Conservation (phyloP, 2,888 invertebrate species). For the Gari tellinella region DNA sequence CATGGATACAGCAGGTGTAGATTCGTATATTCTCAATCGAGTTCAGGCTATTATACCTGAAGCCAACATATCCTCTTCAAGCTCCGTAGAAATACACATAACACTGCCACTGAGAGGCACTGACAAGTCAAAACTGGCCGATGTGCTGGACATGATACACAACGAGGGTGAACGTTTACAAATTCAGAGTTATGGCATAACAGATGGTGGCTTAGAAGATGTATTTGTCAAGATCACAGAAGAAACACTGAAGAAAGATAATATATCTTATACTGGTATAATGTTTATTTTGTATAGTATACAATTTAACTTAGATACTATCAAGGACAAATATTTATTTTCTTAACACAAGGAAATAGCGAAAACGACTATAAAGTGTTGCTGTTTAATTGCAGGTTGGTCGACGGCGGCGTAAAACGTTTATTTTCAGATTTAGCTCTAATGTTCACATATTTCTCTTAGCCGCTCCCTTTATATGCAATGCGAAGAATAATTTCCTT, state of each 20-base stretch:
- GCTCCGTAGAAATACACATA: conserved; percentile 64
- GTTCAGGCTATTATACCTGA: conserved; percentile 22
- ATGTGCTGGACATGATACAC: conserved; percentile 81
- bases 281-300: too few species aligned
- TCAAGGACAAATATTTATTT: too few species aligned
- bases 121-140: conserved; percentile 41
- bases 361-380: too few species aligned
- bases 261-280: too few species aligned
- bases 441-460: too few species aligned
- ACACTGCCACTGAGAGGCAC: conserved; percentile 64
- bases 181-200: conserved; percentile 80
- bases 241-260: conserved; percentile 11
- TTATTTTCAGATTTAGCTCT: too few species aligned
- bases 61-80: conserved; percentile 22
- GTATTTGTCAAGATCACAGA: conserved; percentile 82
- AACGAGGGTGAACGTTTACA: conserved; percentile 61
- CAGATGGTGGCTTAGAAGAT: conserved; percentile 82
- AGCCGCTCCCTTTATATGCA: too few species aligned
- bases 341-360: too few species aligned
- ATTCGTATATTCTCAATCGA: conserved; percentile 16
- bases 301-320: too few species aligned
- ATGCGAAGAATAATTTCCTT: too few species aligned
- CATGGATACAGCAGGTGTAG: background rate
- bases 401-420: too few species aligned
- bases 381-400: too few species aligned